Percentiles rank a stretch among this genome's conserved stretches.
phyloP scores from a whole-genome alignment of 1,140 invertebrate genomes.

The Drosophila azteca region DNA sequence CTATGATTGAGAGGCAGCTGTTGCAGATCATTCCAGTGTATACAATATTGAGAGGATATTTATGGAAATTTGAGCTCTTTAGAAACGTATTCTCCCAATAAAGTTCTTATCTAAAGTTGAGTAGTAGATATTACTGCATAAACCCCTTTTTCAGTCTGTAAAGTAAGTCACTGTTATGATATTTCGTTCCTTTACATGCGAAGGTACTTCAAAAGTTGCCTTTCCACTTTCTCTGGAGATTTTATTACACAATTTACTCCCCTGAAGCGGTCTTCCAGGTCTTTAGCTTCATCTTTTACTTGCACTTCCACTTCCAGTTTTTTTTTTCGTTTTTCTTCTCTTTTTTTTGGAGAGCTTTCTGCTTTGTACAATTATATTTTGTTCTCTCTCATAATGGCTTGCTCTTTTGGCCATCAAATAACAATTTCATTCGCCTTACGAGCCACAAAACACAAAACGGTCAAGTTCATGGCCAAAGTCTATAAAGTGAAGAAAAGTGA shows the following conservation, averaged over 20 bases:
- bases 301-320: neutral
- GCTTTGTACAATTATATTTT: constrained; percentile 15
- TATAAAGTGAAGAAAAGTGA: constrained; percentile 1
- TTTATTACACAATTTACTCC: neutral
- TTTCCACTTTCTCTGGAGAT: neutral
- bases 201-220: neutral
- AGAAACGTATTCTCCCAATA: too few relatives aligned
- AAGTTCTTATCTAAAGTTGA: too few relatives aligned
- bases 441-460: constrained; percentile 28
- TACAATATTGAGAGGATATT: too few relatives aligned
- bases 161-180: too few relatives aligned
- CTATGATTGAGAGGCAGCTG: too few relatives aligned
- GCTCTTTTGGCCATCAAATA: constrained; percentile 33
- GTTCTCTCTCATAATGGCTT: constrained; percentile 2
- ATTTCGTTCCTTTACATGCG: neutral
- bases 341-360: constrained; percentile 10
- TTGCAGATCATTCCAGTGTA: too few relatives aligned
- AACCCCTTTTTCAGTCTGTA: too few relatives aligned
- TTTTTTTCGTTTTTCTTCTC: constrained; percentile 13
- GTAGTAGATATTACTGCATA: too few relatives aligned
- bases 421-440: constrained; percentile 35
- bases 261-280: neutral
- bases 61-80: too few relatives aligned
- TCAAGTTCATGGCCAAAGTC: constrained; percentile 72
- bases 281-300: neutral